Conservation (phyloP, 2,113 vertebrate species). For the Alexandromys fortis region DNA sequence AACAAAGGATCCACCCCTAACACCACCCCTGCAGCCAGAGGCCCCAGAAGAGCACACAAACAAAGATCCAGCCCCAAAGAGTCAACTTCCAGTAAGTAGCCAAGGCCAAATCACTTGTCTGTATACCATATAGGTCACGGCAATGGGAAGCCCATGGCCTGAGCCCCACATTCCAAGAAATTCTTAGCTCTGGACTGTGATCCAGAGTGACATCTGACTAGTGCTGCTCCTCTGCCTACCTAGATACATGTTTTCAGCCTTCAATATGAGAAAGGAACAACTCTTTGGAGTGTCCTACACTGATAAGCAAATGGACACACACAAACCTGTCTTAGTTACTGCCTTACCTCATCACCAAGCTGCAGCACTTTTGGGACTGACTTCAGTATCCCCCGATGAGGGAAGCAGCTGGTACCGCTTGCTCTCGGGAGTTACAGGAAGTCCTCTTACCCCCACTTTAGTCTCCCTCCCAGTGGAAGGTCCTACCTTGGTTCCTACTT, state of each 20-base stretch:
- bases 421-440: background rate
- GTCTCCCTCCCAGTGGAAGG: fast-evolving
- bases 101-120: background rate
- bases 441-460: background rate
- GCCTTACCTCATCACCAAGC: background rate
- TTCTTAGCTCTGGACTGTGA: background rate
- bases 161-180: background rate
- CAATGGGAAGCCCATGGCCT: background rate
- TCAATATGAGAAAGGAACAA: background rate
- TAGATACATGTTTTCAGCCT: no score
- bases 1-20: background rate
- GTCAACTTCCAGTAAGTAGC: background rate
- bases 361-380: background rate
- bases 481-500: no score
- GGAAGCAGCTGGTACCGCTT: background rate
- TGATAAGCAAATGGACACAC: background rate
- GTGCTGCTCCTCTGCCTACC: no score
- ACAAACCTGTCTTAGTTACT: background rate
- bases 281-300: background rate
- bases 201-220: background rate
- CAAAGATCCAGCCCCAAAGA: background rate
- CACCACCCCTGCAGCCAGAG: background rate
- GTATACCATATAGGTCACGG: background rate
- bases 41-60: background rate
- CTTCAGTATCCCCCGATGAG: no score